phyloP scores from a whole-genome alignment of 1,140 invertebrate genomes.

The Trinorchestia longiramus region DNA sequence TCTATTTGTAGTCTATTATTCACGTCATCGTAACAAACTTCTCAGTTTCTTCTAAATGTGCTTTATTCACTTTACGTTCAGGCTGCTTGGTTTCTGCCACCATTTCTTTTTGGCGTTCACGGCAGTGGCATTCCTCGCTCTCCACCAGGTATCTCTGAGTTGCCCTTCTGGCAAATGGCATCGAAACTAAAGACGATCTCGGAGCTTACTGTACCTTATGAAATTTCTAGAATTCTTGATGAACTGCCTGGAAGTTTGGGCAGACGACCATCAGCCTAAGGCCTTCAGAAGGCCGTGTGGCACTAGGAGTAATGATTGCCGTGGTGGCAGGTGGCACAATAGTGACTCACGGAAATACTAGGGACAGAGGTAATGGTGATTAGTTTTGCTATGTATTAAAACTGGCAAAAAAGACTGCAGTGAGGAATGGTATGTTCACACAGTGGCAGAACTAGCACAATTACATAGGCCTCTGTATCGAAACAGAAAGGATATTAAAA shows the following conservation, averaged over 20 bases:
- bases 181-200: conserved; percentile 34
- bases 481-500: no score
- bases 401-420: background rate
- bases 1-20: no score
- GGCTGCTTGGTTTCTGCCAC: background rate
- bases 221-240: conserved; percentile 49
- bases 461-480: no score
- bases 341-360: background rate
- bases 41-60: no score
- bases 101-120: background rate
- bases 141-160: background rate
- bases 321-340: background rate
- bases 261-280: background rate
- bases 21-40: no score
- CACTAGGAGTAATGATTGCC: background rate
- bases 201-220: conserved; percentile 28
- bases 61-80: no score
- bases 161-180: conserved; percentile 45
- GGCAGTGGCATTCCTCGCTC: background rate
- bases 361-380: background rate
- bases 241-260: conserved; percentile 33
- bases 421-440: background rate
- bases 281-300: background rate
- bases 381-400: background rate
- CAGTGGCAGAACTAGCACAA: background rate